Conservation (phyloP, 1,140 invertebrate species). For the Cydia strobilella region DNA sequence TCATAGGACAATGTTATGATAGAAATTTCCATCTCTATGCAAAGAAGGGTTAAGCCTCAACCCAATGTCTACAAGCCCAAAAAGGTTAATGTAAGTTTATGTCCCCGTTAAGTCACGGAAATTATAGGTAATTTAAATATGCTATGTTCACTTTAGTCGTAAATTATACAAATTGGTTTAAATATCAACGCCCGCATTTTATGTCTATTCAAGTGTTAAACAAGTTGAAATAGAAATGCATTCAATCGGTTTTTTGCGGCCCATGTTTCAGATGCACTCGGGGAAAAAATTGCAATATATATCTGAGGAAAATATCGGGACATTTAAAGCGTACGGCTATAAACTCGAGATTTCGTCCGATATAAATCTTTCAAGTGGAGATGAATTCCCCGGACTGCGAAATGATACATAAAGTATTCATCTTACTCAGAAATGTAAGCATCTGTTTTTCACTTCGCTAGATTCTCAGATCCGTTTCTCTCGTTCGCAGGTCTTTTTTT, state of each 20-base stretch:
- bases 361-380: constrained; percentile 74
- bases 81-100: constrained; percentile 28
- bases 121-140: constrained; percentile 8
- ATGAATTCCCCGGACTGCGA: constrained; percentile 70
- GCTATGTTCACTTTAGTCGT: background rate
- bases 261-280: constrained; percentile 39
- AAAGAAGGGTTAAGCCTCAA: too few species aligned
- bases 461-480: constrained; percentile 40
- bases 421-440: constrained; percentile 65
- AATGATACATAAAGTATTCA: constrained; percentile 78
- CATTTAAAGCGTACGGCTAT: constrained; percentile 58
- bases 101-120: background rate
- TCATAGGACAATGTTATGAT: too few species aligned
- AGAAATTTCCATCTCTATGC: too few species aligned
- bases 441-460: constrained; percentile 58
- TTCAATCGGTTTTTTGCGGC: background rate
- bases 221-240: background rate
- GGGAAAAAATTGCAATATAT: constrained; percentile 52
- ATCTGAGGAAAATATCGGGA: constrained; percentile 54
- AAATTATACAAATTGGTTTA: background rate
- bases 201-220: background rate
- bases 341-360: constrained; percentile 68
- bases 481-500: constrained; percentile 2
- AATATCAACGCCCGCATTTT: background rate
- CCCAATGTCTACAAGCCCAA: background rate